These are phyloP conservation scores for Zosterops hypoxanthus DNA, from an alignment of 2,113 vertebrate genomes.

Conservation along the genomic window DNA sequence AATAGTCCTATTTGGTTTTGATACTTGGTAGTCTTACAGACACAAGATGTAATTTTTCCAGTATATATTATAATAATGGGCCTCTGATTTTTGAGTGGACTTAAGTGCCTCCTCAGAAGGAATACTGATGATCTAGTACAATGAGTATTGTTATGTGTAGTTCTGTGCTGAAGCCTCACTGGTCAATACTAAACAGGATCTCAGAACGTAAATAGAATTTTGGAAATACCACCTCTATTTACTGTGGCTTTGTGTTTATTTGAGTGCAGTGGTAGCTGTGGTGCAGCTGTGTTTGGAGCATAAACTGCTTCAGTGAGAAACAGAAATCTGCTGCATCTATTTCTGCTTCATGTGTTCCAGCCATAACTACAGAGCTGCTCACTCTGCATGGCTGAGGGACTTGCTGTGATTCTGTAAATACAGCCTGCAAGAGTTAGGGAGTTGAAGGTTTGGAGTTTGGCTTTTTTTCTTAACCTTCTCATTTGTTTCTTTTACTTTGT, in stretches of 20 bases:
- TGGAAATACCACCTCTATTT: not conserved
- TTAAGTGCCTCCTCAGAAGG: not conserved
- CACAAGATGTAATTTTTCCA: not conserved
- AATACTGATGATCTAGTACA: not conserved
- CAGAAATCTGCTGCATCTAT: not conserved
- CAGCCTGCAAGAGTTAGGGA: not conserved
- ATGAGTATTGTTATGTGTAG: rapidly evolving
- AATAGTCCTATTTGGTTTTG: not conserved
- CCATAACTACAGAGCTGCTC: not conserved
- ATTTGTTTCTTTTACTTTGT: not conserved
- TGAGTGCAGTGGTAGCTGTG: not conserved
- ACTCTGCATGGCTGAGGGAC: not conserved
- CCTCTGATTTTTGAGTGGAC: not conserved
- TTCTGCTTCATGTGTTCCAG: not conserved
- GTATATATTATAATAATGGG: rapidly evolving
- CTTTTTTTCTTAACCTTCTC: not conserved
- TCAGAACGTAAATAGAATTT: not conserved
- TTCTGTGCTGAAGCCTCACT: not conserved
- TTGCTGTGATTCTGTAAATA: not conserved
- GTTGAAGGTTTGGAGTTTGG: not conserved
- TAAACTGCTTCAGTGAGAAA: not conserved
- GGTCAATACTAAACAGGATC: not conserved
- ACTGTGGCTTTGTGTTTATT: not conserved
- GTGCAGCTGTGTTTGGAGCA: not conserved
- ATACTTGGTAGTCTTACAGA: not conserved